Evolutionary conservation across 2,113 vertebrate genomes (phyloP), one percentile per base, ranked within the genome.

Genomic region (Mellivora capensis): DNA sequence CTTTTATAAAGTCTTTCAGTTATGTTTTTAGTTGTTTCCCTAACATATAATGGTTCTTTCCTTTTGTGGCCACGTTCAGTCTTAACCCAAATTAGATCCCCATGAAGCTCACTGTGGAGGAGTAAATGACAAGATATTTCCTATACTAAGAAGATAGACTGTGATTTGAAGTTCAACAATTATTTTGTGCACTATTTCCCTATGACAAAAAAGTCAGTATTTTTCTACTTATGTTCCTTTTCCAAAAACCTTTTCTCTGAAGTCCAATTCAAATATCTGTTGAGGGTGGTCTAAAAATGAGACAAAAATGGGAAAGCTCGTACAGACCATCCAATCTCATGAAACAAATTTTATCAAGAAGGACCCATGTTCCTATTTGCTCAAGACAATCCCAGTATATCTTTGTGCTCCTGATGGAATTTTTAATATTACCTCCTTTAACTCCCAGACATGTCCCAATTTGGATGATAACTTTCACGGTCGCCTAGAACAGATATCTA

Each of bases 81-180:
- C 72, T 44, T 94, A 15, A 81, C 21, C 9, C 31, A 96, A 82
- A 64, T 52, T 74, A 61, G 54, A 93, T 54, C 54, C 8, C 39
- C 74, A 61, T 18, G 23, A 72, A 82, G 95, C 34, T 88, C 64
- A 88, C 12, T 44, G 7, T 79, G 71, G 37, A 87, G 27, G 3
- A 67, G 12, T 29, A 80, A 96, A 25, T 88, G 67, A 89, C 42
- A 93, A 79, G 49, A 29, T 14, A 54, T 31, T 13, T 87, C 34
- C 52, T 90, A 49, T 27, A 84, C 12, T 69, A 64, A 94, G 12
- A 49, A 84, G 27, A 79, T 2, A 42, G 47, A 88, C 69, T 72
- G 18, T 7, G 83, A 85, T 94, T 94, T 97, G 77, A 94, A 97
- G 88, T 88, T 94, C 1, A 59, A 54, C 72, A 62, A 64, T 93